Conservation (phyloP, 1,140 invertebrate genomes). For the Antheraea mylitta region DNA sequence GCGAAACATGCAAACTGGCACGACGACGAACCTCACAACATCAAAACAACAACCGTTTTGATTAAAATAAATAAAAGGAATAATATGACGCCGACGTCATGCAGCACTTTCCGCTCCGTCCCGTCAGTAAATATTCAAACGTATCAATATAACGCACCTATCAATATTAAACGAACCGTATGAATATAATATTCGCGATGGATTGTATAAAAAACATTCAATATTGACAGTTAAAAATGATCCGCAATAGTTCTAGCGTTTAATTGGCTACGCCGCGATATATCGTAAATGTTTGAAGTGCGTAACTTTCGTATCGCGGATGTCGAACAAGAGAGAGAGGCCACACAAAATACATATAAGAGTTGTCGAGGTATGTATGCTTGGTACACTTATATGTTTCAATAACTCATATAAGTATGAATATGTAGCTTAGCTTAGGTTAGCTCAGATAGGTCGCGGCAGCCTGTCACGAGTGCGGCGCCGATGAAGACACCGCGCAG, state of each 20-base stretch:
- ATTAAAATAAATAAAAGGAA: slow-evolving; percentile 77
- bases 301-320: slow-evolving; percentile 55
- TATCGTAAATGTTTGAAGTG: slow-evolving; percentile 37
- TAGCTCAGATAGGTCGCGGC: too few species aligned
- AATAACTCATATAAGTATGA: too few species aligned
- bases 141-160: slow-evolving; percentile 36
- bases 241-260: slow-evolving; percentile 18
- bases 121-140: slow-evolving; percentile 38
- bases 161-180: slow-evolving; percentile 35
- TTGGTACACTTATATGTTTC: too few species aligned
- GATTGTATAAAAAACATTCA: slow-evolving; percentile 21
- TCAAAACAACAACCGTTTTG: slow-evolving; percentile 73
- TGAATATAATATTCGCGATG: slow-evolving; percentile 24
- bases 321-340: slow-evolving; percentile 53
- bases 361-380: too few species aligned
- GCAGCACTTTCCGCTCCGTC: slow-evolving; percentile 17
- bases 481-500: too few species aligned
- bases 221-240: slow-evolving; percentile 16
- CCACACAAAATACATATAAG: too few species aligned
- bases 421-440: too few species aligned
- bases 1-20: slow-evolving; percentile 66
- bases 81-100: slow-evolving; percentile 44
- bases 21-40: slow-evolving; percentile 62
- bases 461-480: too few species aligned
- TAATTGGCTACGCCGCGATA: slow-evolving; percentile 23